Conservation (phyloP, 1,140 invertebrate genomes). For the Nasonia vitripennis region DNA sequence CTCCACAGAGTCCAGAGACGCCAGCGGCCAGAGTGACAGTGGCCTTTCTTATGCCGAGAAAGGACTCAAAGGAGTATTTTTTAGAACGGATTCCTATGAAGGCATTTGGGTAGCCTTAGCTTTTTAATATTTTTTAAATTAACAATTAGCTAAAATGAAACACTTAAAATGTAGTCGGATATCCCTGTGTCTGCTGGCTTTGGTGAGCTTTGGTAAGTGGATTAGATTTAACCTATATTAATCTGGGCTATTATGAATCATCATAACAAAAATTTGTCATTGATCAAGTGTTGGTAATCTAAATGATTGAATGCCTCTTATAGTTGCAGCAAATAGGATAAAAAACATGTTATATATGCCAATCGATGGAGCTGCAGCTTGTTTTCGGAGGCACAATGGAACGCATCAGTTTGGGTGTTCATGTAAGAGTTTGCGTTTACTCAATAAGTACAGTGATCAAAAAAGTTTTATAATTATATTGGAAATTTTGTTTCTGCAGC, state of each 20-base stretch:
- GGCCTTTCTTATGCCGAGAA: conserved; percentile 5
- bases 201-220: conserved; percentile 43
- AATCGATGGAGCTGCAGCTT: conserved; percentile 83
- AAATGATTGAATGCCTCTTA: background rate
- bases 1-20: no score
- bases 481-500: conserved; percentile 71
- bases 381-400: conserved; percentile 91
- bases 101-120: conserved; percentile 24
- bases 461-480: background rate
- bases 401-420: conserved; percentile 95
- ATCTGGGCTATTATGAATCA: conserved; percentile 5
- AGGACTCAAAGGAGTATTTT: background rate
- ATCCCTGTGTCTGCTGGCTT: conserved; percentile 28
- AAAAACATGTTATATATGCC: conserved; percentile 88
- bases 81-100: conserved; percentile 38
- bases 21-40: background rate
- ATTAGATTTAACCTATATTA: conserved; percentile 15
- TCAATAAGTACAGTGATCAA: conserved; percentile 36
- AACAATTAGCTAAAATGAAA: conserved; percentile 26
- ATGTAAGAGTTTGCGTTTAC: conserved; percentile 78
- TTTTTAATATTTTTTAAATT: background rate
- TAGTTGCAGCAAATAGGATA: conserved; percentile 76
- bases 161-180: conserved; percentile 42
- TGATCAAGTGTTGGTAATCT: background rate
- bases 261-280: background rate